Base-by-base conservation (phyloP, 2,113 vertebrate genomes). In the Nansenia antarctica region DNA sequence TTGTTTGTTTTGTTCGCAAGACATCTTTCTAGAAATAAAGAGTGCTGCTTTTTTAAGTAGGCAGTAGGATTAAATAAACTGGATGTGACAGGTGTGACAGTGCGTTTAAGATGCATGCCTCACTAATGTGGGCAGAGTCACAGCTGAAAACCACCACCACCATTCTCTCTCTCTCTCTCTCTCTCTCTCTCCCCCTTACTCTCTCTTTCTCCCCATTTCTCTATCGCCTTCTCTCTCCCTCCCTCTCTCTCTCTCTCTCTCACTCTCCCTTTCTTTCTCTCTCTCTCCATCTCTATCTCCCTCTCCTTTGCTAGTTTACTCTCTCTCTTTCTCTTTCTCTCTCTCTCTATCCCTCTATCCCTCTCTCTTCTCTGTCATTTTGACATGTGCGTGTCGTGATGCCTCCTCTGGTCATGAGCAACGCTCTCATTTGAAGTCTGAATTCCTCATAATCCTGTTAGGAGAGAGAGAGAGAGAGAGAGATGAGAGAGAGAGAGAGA, bases 21-120 rank as follows among this genome's bases (percentile, higher is more conserved):
- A 87, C 86, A 86, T 90, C 81, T 87, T 86, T 86, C 78, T 82
- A 68, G 69, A 90, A 84, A 89, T 85, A 82, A 83, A 88, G 80
- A 86, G 86, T 77, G 82, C 75, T 79, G 79, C 86, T 86, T 85
- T 90, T 90, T 90, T 91, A 91, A 92, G 91, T 85, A 90, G 88
- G 91, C 89, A 59, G 87, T 90, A n/a, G 91, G 90, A 92, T 93
- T 92, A 92, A 87, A 93, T 88, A 91, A 92, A 93, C 92, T 89
- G 86, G 90, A 91, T 90, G 90, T 92, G 92, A 91, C 92, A 93
- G 91, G 92, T 93, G 92, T 93, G 90, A 92, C 90, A 81, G 83
- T 78, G 90, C 89, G 87, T 90, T 90, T 88, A 86, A 92, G 89
- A 92, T 84, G 89, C 88, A 83, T 89, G 86, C 88, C 67, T 82